These are phyloP conservation scores for Myotis pilosus DNA, from an alignment of 2,797 vertebrate genomes.

Conservation along the genomic window DNA sequence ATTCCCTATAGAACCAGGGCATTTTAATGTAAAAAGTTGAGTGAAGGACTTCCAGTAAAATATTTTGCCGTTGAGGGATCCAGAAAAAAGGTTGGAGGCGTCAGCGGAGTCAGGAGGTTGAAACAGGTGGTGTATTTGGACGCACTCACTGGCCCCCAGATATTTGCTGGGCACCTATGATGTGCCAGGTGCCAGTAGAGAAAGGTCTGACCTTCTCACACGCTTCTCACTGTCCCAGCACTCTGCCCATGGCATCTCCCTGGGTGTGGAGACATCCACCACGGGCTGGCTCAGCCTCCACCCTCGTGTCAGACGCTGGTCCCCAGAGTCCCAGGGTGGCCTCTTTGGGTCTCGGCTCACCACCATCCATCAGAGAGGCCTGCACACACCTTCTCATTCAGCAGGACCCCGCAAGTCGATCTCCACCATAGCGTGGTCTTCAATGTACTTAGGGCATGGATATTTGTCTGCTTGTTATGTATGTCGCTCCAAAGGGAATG, in stretches of 20 bases:
- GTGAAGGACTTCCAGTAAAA: background rate
- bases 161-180: background rate
- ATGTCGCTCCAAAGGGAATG: background rate
- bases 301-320: background rate
- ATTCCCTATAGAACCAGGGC: background rate
- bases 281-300: background rate
- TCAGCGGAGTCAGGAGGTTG: background rate
- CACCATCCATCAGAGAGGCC: fast-evolving
- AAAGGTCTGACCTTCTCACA: background rate
- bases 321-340: fast-evolving
- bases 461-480: background rate
- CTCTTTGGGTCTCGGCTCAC: background rate
- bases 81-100: background rate
- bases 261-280: background rate
- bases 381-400: background rate
- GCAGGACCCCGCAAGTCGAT: fast-evolving
- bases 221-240: background rate
- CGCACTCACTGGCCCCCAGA: too few relatives aligned
- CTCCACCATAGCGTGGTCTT: background rate
- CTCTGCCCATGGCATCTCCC: background rate
- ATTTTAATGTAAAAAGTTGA: background rate
- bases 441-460: background rate
- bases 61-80: background rate
- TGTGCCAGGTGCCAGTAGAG: background rate
- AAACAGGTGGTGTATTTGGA: background rate